phyloP scores from a whole-genome alignment of 2,888 invertebrate species.

The Leptinotarsa juncta region DNA sequence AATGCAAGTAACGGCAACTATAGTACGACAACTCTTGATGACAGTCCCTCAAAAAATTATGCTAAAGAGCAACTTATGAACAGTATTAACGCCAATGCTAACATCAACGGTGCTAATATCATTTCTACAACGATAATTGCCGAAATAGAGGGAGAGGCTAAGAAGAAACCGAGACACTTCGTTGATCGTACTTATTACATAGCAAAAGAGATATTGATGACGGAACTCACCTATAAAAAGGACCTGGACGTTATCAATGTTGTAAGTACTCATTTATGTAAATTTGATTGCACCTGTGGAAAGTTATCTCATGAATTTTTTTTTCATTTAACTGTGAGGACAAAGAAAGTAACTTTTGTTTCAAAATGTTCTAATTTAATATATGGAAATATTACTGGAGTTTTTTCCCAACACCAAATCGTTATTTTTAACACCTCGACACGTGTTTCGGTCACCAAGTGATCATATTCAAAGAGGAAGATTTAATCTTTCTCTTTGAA shows the following conservation, averaged over 20 bases:
- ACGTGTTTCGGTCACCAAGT: too few species aligned
- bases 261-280: conserved; percentile 68
- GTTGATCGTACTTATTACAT: conserved; percentile 82
- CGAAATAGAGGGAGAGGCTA: conserved; percentile 64
- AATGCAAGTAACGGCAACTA: conserved; percentile 65
- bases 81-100: conserved; percentile 61
- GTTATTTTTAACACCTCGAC: too few species aligned
- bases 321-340: too few species aligned
- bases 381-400: too few species aligned
- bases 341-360: too few species aligned
- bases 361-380: too few species aligned
- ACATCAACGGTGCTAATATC: conserved; percentile 36
- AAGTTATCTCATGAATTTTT: too few species aligned
- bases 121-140: conserved; percentile 64
- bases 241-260: conserved; percentile 92
- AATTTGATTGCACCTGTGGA: too few species aligned
- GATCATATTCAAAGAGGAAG: too few species aligned
- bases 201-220: conserved; percentile 94
- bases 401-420: too few species aligned
- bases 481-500: too few species aligned
- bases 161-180: conserved; percentile 59
- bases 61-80: conserved; percentile 62
- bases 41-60: conserved; percentile 56
- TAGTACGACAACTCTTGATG: conserved; percentile 49
- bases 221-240: conserved; percentile 94